Base-by-base conservation (phyloP, 1,140 invertebrate genomes). In the Mycetomoellerius zeteki region DNA sequence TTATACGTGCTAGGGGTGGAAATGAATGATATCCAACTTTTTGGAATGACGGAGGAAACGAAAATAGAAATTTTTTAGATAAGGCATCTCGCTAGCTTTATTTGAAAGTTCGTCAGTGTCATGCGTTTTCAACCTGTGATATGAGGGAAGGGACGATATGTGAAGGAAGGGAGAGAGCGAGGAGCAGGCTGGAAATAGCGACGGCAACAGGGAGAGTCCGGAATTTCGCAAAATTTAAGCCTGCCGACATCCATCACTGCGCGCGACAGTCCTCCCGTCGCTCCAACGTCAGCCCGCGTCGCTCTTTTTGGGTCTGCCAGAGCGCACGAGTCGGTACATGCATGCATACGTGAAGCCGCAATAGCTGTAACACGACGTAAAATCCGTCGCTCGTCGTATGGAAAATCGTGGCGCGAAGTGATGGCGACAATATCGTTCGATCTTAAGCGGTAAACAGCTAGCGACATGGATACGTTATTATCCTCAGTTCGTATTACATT, bases 221-320 rank as follows among this genome's bases (percentile, higher is more conserved):
- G 88, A 91, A 91, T 91, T 91, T 82, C 90, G 87, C 77, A 77
- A 91, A 91, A 91, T 91, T 91, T 91, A 91, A 91, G 88, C 90
- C 88, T 91, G 76, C 85, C 86, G 85, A 88, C 89, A 91, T 91
- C 89, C 90, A 91, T 91, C 89, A 91, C 89, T 75, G 78, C 47
- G 76, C 72, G 72, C 84, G 89, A 91, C 89, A 90, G 82, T 82
- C 69, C 80, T 64, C 86, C 72, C 72, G 37, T 71, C 64, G 58
- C 82, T 76, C 60, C 65, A 64, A 78, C 77, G 71, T 85, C 82
- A 86, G 64, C 60, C 72, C 58, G 58, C 76, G 81, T 81, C 69
- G 77, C 71, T 85, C 72, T 90, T 89, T 77, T 60, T 78, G 50
- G 73, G 21, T 65, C 65, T 78, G 30, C 56, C 64, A 50, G 37